Percentiles rank a stretch among this genome's conserved stretches.
phyloP scores from a whole-genome alignment of 2,797 vertebrate genomes.

The Salarias fasciatus region DNA sequence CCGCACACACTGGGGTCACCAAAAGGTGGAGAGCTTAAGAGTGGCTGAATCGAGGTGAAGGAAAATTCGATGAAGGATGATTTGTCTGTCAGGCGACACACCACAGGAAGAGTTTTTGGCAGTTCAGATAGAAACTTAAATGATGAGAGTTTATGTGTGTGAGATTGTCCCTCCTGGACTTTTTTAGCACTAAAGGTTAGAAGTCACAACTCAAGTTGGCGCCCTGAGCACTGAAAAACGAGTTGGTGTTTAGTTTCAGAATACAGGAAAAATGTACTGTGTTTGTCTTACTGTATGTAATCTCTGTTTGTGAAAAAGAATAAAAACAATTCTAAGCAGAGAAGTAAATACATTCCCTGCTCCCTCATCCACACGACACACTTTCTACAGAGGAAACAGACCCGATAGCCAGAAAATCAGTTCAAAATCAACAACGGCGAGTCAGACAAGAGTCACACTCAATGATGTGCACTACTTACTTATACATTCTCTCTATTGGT shows the following conservation, averaged over 20 bases:
- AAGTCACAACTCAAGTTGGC: conserved; percentile 28
- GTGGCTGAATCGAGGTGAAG: conserved; percentile 53
- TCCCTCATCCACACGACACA: conserved; percentile 20
- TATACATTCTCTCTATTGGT: conserved; percentile 90
- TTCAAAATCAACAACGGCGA: conserved; percentile 38
- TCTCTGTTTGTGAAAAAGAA: conserved; percentile 12
- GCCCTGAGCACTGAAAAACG: neutral
- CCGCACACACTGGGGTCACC: conserved; percentile 82
- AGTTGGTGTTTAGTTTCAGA: neutral
- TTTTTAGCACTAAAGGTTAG: conserved; percentile 35
- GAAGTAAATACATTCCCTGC: conserved; percentile 21
- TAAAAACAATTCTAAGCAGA: conserved; percentile 9
- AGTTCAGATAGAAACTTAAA: neutral
- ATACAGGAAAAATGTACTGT: conserved; percentile 7
- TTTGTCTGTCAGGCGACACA: neutral
- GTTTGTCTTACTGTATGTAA: neutral
- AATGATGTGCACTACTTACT: conserved; percentile 83
- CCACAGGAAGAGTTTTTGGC: neutral
- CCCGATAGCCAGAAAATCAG: conserved; percentile 49
- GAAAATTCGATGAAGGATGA: conserved; percentile 44
- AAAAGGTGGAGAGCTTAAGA: conserved; percentile 58
- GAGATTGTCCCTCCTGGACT: conserved; percentile 47
- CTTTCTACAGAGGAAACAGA: conserved; percentile 38
- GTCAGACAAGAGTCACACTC: conserved; percentile 25
- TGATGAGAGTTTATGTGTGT: conserved; percentile 7